Evolutionary conservation across 1,140 invertebrate species (phyloP).

Genomic region (Microplitis mediator): DNA sequence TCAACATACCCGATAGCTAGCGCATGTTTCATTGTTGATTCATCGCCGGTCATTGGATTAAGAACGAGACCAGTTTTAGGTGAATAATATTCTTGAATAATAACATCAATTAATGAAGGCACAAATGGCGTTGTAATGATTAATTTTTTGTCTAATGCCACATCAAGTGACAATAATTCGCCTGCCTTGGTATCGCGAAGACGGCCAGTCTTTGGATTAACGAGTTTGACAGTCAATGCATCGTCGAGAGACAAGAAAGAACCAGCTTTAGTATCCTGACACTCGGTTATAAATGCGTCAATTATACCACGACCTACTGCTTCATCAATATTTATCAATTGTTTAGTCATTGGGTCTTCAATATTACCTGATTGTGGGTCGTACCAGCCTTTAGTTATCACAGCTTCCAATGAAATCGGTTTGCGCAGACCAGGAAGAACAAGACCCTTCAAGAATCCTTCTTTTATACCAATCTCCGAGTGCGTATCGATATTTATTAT

Average conservation of each 20-base stretch:
- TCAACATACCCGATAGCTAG: slow-evolving; percentile 76
- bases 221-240: slow-evolving; percentile 70
- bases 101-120: slow-evolving; percentile 74
- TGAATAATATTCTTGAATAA: slow-evolving; percentile 81
- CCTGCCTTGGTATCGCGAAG: slow-evolving; percentile 73
- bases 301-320: slow-evolving; percentile 80
- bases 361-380: slow-evolving; percentile 74
- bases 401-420: slow-evolving; percentile 78
- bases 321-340: slow-evolving; percentile 74
- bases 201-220: slow-evolving; percentile 72
- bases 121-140: slow-evolving; percentile 74
- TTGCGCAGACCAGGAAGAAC: slow-evolving; percentile 70
- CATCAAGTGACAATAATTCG: slow-evolving; percentile 70
- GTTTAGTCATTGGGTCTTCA: slow-evolving; percentile 72
- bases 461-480: slow-evolving; percentile 70
- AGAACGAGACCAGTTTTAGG: slow-evolving; percentile 77
- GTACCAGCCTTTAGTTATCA: slow-evolving; percentile 74
- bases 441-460: slow-evolving; percentile 74
- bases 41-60: slow-evolving; percentile 79
- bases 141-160: slow-evolving; percentile 72
- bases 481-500: slow-evolving; percentile 73
- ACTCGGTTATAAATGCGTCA: slow-evolving; percentile 81
- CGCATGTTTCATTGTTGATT: slow-evolving; percentile 74
- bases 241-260: slow-evolving; percentile 72
- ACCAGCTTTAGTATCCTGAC: slow-evolving; percentile 76